phyloP scores from a whole-genome alignment of 1,140 invertebrate genomes.

The Drosophila ogumai region DNA sequence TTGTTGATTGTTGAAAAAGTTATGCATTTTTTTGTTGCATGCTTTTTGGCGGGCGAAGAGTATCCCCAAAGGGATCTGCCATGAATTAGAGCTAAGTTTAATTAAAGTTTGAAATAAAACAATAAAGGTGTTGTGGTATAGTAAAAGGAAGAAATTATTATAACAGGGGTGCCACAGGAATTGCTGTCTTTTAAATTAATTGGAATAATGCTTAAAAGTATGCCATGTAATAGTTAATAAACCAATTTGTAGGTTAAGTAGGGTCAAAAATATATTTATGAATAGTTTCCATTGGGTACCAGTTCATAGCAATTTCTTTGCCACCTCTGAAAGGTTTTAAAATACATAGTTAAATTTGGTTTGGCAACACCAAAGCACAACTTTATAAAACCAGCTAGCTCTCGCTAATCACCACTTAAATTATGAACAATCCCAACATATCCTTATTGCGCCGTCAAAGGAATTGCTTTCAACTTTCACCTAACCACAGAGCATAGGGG shows the following conservation, averaged over 20 bases:
- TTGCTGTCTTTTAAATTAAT: background rate
- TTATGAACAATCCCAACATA: conserved; percentile 4
- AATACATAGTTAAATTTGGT: no score
- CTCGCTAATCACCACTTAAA: background rate
- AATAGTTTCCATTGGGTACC: background rate
- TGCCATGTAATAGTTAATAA: background rate
- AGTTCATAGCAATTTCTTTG: background rate
- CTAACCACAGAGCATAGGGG: conserved; percentile 12
- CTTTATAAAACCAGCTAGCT: background rate
- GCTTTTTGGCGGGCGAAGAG: conserved; percentile 17
- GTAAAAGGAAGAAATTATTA: no score
- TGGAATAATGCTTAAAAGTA: background rate
- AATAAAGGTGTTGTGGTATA: background rate
- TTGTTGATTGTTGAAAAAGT: conserved; percentile 30
- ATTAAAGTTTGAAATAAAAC: background rate
- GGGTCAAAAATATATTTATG: background rate
- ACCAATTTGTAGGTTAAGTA: background rate
- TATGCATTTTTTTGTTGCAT: conserved; percentile 42
- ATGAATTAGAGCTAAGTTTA: conserved; percentile 4
- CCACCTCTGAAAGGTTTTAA: background rate
- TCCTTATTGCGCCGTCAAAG: background rate
- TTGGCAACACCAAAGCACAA: background rate
- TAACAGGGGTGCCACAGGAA: background rate
- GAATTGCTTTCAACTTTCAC: conserved; percentile 36
- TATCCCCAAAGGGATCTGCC: background rate